Evolutionary conservation across 2,888 invertebrate species (phyloP), one percentile per base, ranked within the genome.

Genomic region (Caenorhabditis afra): DNA sequence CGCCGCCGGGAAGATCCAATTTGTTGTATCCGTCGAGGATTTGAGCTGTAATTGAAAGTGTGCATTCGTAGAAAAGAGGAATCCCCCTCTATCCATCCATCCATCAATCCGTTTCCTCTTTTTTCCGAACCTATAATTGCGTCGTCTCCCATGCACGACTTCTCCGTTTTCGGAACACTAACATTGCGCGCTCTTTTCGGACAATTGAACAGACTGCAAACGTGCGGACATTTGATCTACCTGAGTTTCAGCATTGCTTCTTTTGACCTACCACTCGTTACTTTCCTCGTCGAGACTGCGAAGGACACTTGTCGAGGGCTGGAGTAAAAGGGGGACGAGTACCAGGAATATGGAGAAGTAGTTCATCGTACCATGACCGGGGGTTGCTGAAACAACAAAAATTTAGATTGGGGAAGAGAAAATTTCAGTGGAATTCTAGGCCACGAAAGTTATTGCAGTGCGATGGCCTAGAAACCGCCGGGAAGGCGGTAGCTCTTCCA

Each of bases 11-110:
- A 18, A 90, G 83, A 39, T 86, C 84, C 58, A 85, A 62, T 67
- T 87, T 87, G 65, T 90, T 86, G 81, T 90, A 89, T 44, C 83
- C 87, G 14, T 81, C 47, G 12, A 89, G 79, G 20, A 89, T 83
- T 49, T 62, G 59, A n/a, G 58, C 81, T 82, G n/a, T n/a, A n/a
- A n/a, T n/a, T n/a, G 71, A 50, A 81, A 29, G 29, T 39, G 11
- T 20, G 23, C 41, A 41, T 22, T 18, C 23, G 45, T 10, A 3
- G 29, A 7, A 29, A 29, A 3, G 7, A 5, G 29, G 7, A 29
- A 29, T 29, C 29, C 29, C 29, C 29, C 29, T 7, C 4, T 29
- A n/a, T n/a, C n/a, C n/a, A n/a, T n/a, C n/a, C n/a, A n/a, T n/a
- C n/a, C n/a, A n/a, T n/a, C n/a, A n/a, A n/a, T n/a, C n/a, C n/a